Base-by-base conservation (phyloP, 2,888 invertebrate species). In the Hydriomena furcata region DNA sequence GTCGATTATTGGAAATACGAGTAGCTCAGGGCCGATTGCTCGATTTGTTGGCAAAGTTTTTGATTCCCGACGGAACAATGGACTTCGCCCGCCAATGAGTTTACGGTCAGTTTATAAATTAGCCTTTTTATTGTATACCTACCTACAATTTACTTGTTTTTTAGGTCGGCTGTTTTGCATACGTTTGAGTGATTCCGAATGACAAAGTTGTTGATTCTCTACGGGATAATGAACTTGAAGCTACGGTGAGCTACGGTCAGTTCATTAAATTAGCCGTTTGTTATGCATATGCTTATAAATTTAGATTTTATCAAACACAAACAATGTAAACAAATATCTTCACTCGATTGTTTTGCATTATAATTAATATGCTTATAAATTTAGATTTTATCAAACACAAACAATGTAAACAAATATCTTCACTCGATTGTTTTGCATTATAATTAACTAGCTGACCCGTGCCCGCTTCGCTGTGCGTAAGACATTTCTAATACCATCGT, bases 1-100 rank as follows among this genome's bases (percentile, higher is more conserved):
- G 58, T 62, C 66, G 61, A 73, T 72, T 71, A 71, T 71, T 66
- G 67, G 66, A 64, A 68, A 69, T 66, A n/a, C n/a, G n/a, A n/a
- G n/a, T n/a, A 57, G 65, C 65, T 62, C 48, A 55, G 61, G 57
- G 55, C 53, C 56, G 51, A 63, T 49, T 63, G 60, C 55, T 58
- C 59, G 58, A 72, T 71, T 71, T 71, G 66, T 67, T 71, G 62
- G 55, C 44, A 56, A 70, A 73, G 59, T 71, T 73, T 69, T 66
- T 66, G 65, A 68, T 65, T 66, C 57, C 52, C 59, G 24, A 47
- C 32, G 54, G 66, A 65, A 63, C 65, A 64, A 57, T 60, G 52
- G 48, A 52, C 34, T 55, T 46, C 8, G 34, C 31, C 31, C 42
- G 44, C 20, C 30, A 30, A 55, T 37, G 27, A 46, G 45, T 49